Evolutionary conservation across 2,113 vertebrate species (phyloP).

Genomic region (Loxodonta africana): DNA sequence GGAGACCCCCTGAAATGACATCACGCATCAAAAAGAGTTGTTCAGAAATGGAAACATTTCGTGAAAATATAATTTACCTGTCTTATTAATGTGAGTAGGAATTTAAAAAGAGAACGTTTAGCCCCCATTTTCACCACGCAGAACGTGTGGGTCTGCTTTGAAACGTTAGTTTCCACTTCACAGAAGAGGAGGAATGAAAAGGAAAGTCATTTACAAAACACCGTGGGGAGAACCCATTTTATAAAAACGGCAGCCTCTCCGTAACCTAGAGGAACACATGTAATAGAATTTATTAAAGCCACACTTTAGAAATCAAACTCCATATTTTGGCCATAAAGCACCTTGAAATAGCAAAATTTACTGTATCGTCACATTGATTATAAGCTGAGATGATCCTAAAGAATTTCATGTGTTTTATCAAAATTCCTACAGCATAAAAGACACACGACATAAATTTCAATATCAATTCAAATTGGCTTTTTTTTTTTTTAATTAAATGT

Average conservation of each 20-base stretch:
- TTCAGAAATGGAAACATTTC: slow-evolving; percentile 84
- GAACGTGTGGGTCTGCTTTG: slow-evolving; percentile 73
- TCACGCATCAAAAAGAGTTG: slow-evolving; percentile 77
- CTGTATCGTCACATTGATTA: not conserved
- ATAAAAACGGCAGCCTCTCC: slow-evolving; percentile 62
- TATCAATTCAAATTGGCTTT: not conserved
- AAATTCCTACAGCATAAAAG: not conserved
- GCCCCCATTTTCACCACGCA: slow-evolving; percentile 73
- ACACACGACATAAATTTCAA: not conserved
- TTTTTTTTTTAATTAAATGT: not conserved
- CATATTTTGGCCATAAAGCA: not conserved
- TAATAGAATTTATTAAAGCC: slow-evolving; percentile 65
- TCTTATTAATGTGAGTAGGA: slow-evolving; percentile 84
- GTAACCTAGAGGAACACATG: slow-evolving; percentile 66
- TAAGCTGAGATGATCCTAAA: slow-evolving; percentile 13
- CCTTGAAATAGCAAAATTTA: not conserved
- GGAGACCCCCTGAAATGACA: slow-evolving; percentile 73
- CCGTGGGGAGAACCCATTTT: not conserved
- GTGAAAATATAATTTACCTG: slow-evolving; percentile 86
- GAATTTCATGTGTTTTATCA: not conserved
- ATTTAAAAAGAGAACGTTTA: slow-evolving; percentile 83
- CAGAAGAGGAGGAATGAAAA: slow-evolving; percentile 51
- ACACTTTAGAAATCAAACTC: slow-evolving; percentile 29
- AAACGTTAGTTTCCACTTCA: slow-evolving; percentile 81
- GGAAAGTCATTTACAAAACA: not conserved